Conservation (phyloP, 2,797 vertebrate genomes). For the Lepilemur ruficaudatus region DNA sequence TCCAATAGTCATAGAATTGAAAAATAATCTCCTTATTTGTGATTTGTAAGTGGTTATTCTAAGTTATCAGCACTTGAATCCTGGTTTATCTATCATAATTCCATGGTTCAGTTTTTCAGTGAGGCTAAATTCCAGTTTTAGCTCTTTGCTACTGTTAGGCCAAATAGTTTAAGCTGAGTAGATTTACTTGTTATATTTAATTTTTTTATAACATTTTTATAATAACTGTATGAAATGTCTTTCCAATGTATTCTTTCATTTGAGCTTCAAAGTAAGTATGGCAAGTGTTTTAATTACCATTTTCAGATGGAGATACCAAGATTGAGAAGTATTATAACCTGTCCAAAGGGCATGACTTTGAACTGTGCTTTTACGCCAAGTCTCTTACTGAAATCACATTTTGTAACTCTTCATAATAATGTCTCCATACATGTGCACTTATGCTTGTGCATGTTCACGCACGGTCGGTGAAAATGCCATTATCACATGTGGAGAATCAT, state of each 20-base stretch:
- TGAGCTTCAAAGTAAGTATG: not conserved
- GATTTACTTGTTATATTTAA: constrained; percentile 5
- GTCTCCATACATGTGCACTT: not conserved
- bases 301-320: not conserved
- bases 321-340: not conserved
- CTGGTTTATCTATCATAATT: not conserved
- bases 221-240: constrained; percentile 1
- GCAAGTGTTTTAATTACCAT: not conserved
- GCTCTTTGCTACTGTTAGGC: not conserved
- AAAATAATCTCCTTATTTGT: constrained; percentile 40
- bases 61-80: not conserved
- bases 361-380: not conserved
- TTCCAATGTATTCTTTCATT: constrained; percentile 11
- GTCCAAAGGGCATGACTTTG: not conserved
- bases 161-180: not conserved
- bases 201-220: not conserved
- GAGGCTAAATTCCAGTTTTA: not conserved
- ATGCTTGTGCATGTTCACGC: not conserved
- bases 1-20: not conserved
- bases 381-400: not conserved
- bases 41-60: constrained; percentile 20
- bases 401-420: not conserved
- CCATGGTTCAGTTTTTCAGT: constrained; percentile 26
- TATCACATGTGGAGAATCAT: not conserved
- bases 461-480: not conserved